phyloP scores from a whole-genome alignment of 2,797 vertebrate species.

The Neoniphon sammara region DNA sequence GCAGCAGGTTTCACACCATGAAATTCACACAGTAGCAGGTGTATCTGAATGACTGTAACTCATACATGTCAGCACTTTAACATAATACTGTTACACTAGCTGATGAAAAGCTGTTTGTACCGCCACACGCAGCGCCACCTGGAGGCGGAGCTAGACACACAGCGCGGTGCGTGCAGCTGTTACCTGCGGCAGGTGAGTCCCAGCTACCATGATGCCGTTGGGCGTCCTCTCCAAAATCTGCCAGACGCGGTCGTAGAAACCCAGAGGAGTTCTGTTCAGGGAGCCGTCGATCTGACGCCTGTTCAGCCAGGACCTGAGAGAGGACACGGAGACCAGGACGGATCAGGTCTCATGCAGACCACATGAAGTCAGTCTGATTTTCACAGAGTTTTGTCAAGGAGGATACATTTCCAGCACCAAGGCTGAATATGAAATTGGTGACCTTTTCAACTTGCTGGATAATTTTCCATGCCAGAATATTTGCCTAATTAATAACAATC shows the following conservation, averaged over 20 bases:
- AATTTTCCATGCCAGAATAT: too few species aligned
- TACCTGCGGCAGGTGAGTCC: constrained; percentile 94
- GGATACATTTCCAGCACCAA: too few species aligned
- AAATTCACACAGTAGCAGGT: too few species aligned
- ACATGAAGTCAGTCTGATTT: too few species aligned
- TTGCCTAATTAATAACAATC: too few species aligned
- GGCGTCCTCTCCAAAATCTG: constrained; percentile 96
- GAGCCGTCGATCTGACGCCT: constrained; percentile 94
- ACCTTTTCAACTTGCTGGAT: too few species aligned
- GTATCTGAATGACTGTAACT: too few species aligned
- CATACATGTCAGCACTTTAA: too few species aligned
- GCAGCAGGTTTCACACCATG: too few species aligned
- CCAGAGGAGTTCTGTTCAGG: constrained; percentile 92
- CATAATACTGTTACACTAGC: background rate
- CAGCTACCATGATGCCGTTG: constrained; percentile 89
- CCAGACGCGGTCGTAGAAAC: constrained; percentile 97
- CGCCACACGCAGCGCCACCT: constrained; percentile 10
- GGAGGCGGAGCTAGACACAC: constrained; percentile 1
- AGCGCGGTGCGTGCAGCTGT: background rate
- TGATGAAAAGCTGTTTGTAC: too few species aligned
- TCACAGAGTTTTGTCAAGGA: too few species aligned
- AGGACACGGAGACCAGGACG: constrained; percentile 14
- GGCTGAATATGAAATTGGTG: too few species aligned
- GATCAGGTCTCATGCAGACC: background rate
- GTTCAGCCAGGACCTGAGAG: constrained; percentile 90